phyloP scores from a whole-genome alignment of 1,140 invertebrate species.

The Armadillidium nasatum region DNA sequence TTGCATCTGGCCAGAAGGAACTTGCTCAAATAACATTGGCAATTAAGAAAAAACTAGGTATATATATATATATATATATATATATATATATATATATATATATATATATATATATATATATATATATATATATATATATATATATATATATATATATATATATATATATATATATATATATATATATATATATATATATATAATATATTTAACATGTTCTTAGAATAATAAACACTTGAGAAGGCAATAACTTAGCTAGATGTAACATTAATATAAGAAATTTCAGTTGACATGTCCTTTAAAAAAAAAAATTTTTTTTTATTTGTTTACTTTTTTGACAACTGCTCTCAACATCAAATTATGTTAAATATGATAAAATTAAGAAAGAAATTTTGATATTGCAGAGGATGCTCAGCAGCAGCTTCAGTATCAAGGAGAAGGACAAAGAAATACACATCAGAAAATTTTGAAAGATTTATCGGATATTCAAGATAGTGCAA shows the following conservation, averaged over 20 bases:
- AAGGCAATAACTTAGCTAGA: no score
- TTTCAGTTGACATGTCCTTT: no score
- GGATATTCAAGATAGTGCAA: slow-evolving; percentile 55
- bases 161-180: slow-evolving; percentile 16
- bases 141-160: not conserved
- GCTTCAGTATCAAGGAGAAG: slow-evolving; percentile 52
- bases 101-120: not conserved
- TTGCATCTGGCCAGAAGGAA: slow-evolving; percentile 57
- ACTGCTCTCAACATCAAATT: no score
- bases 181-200: no score
- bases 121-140: not conserved
- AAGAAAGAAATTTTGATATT: slow-evolving; percentile 30
- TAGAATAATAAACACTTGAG: no score
- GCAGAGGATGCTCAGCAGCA: slow-evolving; percentile 54
- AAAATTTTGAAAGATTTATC: slow-evolving; percentile 58
- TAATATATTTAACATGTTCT: no score
- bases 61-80: slow-evolving; percentile 13
- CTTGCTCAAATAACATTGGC: slow-evolving; percentile 56
- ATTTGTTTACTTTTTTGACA: no score
- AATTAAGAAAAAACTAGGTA: slow-evolving; percentile 58
- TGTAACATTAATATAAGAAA: no score
- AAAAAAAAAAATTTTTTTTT: no score
- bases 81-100: not conserved
- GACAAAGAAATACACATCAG: slow-evolving; percentile 54
- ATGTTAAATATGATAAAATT: no score